Percentiles rank a stretch among this genome's conserved stretches.
These are phyloP conservation scores for Habroteleia sp. DNA, from an alignment of 2,888 invertebrate species.

Conservation along the genomic window DNA sequence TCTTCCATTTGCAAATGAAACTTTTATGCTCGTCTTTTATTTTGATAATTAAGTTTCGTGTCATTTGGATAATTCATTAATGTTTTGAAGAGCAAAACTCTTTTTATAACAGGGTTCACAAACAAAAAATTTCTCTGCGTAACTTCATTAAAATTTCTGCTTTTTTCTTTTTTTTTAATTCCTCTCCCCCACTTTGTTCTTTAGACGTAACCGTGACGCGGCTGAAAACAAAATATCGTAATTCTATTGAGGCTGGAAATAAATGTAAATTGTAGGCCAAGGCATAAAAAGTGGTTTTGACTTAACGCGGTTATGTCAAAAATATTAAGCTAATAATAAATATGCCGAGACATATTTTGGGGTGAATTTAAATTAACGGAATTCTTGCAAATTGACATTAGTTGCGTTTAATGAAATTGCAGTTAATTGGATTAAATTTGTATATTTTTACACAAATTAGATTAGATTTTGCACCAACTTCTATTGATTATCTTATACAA, in stretches of 20 bases:
- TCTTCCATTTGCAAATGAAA: slow-evolving; percentile 53
- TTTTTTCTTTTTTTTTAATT: background rate
- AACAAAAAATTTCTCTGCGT: slow-evolving; percentile 1
- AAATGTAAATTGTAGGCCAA: slow-evolving; percentile 38
- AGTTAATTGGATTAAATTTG: slow-evolving; percentile 37
- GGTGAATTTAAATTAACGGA: slow-evolving; percentile 36
- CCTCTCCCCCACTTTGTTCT: background rate
- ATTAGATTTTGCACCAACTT: slow-evolving; percentile 24
- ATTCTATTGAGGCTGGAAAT: slow-evolving; percentile 11
- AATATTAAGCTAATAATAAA: slow-evolving; percentile 42
- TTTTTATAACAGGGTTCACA: slow-evolving; percentile 10
- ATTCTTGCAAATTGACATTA: slow-evolving; percentile 56
- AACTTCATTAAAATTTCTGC: slow-evolving; percentile 8
- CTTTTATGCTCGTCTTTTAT: slow-evolving; percentile 33
- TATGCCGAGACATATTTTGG: slow-evolving; percentile 13
- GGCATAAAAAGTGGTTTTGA: slow-evolving; percentile 29
- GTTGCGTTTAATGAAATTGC: slow-evolving; percentile 38
- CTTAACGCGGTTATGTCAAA: slow-evolving; percentile 44
- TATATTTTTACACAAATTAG: slow-evolving; percentile 41
- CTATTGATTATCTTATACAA: slow-evolving; percentile 33
- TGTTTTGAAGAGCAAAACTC: slow-evolving; percentile 8
- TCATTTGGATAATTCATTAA: slow-evolving; percentile 40
- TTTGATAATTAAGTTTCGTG: slow-evolving; percentile 42
- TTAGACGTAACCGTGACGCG: background rate
- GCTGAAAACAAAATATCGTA: slow-evolving; percentile 11